Base-by-base conservation (phyloP, 2,888 invertebrate species). In the Standfussiana lucernea region DNA sequence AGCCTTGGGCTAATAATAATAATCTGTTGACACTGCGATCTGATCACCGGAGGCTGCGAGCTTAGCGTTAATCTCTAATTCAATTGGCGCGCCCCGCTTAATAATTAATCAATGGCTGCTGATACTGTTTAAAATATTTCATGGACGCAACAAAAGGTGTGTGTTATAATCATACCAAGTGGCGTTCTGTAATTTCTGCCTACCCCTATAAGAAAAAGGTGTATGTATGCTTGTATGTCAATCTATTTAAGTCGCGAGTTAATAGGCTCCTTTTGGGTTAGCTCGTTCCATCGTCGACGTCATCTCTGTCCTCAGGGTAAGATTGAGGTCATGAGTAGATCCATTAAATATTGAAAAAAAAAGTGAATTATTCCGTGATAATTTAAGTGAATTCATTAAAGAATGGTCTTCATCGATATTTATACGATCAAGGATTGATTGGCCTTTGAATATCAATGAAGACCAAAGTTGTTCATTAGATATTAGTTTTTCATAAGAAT, bases 31-130 rank as follows among this genome's bases (percentile, higher is more conserved):
- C 42, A 40, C 3, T 61, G 67, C 24, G 15, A 61, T 67, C 37
- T 62, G 24, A 72, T 62, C 56, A 35, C 67, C 10, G 50, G 37
- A 42, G 50, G 69, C 50, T 67, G 75, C 24, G 67, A 42, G 21
- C 67, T 85, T 53, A 67, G 13, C 70, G 70, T 32, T 67, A 59
- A 64, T 71, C 35, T 75, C 45, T 71, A 56, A 80, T 75, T 71
- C 53, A 75, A 73, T 80, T 73, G 47, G 2, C 35, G 40, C 50
- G 28, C 59, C 64, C n/a, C 40, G 67, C 11, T 59, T 61, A 75
- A 64, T 80, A 73, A 75, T 62, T 42, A 61, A 75, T 73, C 76
- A 67, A 71, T 59, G 66, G 50, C 62, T 64, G 50, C 56, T 72
- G 53, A n/a, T 47, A 53, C 53, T 50, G n/a, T 28, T 45, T 32